Conservation (phyloP, 2,888 invertebrate genomes). For the Acanthosepion lycidas region DNA sequence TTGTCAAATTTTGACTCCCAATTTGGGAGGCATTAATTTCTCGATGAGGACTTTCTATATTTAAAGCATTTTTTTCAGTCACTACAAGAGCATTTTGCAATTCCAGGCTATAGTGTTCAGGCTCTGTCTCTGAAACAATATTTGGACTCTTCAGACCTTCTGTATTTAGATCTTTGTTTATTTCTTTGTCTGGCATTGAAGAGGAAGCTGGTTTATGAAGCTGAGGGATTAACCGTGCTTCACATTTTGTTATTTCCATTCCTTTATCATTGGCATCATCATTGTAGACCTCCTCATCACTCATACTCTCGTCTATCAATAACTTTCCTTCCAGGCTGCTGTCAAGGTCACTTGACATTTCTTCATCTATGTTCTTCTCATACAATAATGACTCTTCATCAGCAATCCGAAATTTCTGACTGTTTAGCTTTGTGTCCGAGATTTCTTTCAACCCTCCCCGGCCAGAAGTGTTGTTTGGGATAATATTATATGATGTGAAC, state of each 20-base stretch:
- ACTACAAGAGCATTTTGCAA: neutral
- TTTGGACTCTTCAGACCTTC: neutral
- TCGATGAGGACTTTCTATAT: no score
- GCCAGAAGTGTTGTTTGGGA: neutral
- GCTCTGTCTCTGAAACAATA: neutral
- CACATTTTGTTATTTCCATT: neutral
- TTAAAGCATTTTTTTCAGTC: no score
- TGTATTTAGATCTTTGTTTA: neutral
- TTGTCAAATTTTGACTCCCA: no score
- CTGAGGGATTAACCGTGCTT: neutral
- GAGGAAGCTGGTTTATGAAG: neutral
- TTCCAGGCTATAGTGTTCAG: neutral
- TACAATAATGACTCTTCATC: neutral
- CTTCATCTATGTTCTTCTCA: neutral
- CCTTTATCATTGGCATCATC: neutral
- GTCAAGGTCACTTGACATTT: neutral
- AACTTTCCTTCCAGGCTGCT: neutral
- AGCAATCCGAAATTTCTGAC: neutral
- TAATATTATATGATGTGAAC: neutral
- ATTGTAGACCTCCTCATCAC: neutral
- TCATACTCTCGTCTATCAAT: neutral
- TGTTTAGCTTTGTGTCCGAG: neutral
- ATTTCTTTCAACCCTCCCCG: no score
- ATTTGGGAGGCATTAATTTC: neutral
- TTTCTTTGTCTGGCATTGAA: neutral